phyloP scores from a whole-genome alignment of 1,140 invertebrate species.

The Rhizoglyphus robini region DNA sequence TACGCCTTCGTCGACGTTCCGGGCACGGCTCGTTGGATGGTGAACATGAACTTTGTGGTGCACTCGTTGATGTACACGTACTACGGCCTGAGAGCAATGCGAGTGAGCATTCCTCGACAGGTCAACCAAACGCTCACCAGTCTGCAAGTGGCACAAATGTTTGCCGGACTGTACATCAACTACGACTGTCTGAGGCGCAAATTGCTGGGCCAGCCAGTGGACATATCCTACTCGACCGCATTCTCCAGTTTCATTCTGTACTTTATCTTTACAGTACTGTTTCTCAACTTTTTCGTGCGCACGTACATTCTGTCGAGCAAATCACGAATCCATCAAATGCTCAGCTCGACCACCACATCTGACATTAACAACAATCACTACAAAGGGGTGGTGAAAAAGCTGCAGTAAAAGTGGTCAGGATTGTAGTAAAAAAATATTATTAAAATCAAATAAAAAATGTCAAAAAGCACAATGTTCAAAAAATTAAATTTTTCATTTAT shows the following conservation, averaged over 20 bases:
- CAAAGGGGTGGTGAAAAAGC: constrained; percentile 6
- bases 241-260: constrained; percentile 1
- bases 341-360: too few relatives aligned
- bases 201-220: background rate
- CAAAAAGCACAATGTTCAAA: too few relatives aligned
- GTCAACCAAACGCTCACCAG: constrained; percentile 40
- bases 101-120: constrained; percentile 36
- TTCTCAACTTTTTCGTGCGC: constrained; percentile 25
- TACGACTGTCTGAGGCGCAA: constrained; percentile 30
- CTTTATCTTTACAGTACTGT: constrained; percentile 14
- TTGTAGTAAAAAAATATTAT: too few relatives aligned
- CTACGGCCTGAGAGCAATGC: constrained; percentile 39
- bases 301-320: constrained; percentile 27
- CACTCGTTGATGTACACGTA: constrained; percentile 53
- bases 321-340: background rate
- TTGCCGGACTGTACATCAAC: constrained; percentile 53
- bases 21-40: constrained; percentile 62
- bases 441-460: too few relatives aligned
- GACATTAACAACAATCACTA: constrained; percentile 16
- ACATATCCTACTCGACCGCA: background rate
- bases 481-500: too few relatives aligned
- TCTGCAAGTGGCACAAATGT: constrained; percentile 42
- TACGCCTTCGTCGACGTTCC: constrained; percentile 51
- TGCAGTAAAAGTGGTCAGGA: too few relatives aligned
- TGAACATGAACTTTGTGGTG: constrained; percentile 95